Base-by-base conservation (phyloP, 2,888 invertebrate genomes). In the Caradrina clavipalpis region DNA sequence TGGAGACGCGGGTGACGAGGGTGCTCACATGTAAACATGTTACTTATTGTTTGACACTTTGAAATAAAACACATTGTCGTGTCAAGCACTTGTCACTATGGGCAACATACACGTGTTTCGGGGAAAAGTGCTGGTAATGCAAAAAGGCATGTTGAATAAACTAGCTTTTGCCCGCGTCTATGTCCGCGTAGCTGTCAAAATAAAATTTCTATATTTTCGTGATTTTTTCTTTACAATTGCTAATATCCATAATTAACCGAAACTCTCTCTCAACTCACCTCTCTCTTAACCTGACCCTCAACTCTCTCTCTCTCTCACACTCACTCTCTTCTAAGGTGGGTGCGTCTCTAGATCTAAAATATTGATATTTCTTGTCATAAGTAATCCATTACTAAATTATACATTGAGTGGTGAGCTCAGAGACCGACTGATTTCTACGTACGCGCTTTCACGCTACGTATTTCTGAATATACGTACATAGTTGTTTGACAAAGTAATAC, bases 1-100 rank as follows among this genome's bases (percentile, higher is more conserved):
- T 21, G 56, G 73, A 56, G 66, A 17, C 56, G 13, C 7, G 22
- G 17, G 21, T 69, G 81, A 74, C 72, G 53, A 74, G 72, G 81
- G 78, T 76, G 53, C 50, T 66, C 13, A 17, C 15, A 57, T 39
- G 49, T 60, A 57, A 69, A 65, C 60, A 56, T 54, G 35, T 74
- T 64, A 50, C 21, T 61, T 61, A 60, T 54, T 54, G 64, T 61
- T 69, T 65, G 64, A 45, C 42, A 65, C 11, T n/a, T 64, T 53
- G 17, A 42, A 59, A 71, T 31, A 21, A 55, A 69, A 55, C 26
- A 11, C 56, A 55, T 60, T 60, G 51, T 56, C 56, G 22, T 64
- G 35, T 56, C 11, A 19, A 47, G 35, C 17, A 63, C 19, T 22
- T 69, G n/a, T 45, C 17, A 6, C 17, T 45, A 17, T 45, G 45